Conservation (phyloP, 2,888 invertebrate genomes). For the Coelogynopora nodosa region DNA sequence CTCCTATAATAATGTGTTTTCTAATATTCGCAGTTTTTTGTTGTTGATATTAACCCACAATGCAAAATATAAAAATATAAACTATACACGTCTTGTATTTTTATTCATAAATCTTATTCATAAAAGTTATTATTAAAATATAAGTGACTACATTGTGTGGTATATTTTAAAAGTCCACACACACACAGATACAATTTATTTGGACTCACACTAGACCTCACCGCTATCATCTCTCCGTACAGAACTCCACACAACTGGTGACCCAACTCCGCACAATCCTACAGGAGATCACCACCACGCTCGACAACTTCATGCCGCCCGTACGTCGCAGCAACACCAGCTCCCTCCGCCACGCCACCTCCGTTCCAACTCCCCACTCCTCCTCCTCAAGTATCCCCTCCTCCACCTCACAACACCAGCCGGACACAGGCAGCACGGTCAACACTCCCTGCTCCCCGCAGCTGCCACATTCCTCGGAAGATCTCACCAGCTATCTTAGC, state of each 20-base stretch:
- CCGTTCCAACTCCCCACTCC: neutral
- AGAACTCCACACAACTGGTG: neutral
- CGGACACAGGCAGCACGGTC: neutral
- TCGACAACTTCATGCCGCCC: conserved; percentile 10
- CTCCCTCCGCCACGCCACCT: neutral
- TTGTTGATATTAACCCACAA: too few relatives aligned
- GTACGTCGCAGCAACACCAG: neutral
- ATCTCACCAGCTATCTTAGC: neutral
- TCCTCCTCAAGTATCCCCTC: neutral
- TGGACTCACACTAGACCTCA: neutral
- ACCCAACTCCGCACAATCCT: neutral
- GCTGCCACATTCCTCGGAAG: neutral
- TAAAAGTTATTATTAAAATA: too few relatives aligned
- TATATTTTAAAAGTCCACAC: too few relatives aligned
- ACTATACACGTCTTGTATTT: too few relatives aligned
- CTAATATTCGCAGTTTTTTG: too few relatives aligned
- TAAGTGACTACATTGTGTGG: too few relatives aligned
- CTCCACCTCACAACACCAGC: neutral
- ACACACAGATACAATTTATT: neutral
- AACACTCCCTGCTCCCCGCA: neutral
- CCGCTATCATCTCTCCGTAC: neutral
- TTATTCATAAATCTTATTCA: too few relatives aligned
- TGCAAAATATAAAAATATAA: too few relatives aligned
- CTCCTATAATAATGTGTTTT: too few relatives aligned
- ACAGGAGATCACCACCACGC: neutral